phyloP scores from a whole-genome alignment of 2,888 invertebrate genomes.

The Mamestra brassicae region DNA sequence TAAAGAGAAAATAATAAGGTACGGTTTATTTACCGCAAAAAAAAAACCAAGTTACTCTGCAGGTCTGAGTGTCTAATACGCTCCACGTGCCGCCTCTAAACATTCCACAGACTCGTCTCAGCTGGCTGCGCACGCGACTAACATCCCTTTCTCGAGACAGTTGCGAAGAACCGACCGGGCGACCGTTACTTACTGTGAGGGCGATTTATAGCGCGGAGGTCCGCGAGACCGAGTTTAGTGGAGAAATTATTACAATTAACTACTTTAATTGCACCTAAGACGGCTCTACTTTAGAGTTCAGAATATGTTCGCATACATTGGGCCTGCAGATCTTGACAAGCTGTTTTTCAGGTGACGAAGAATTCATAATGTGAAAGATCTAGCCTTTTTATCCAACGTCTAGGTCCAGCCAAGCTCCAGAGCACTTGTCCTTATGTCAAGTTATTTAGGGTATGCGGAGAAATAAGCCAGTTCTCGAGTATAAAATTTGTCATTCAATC shows the following conservation, averaged over 20 bases:
- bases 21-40: too few relatives aligned
- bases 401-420: too few relatives aligned
- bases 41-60: too few relatives aligned
- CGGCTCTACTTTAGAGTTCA: neutral
- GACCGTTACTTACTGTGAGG: constrained; percentile 72
- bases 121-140: constrained; percentile 79
- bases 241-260: constrained; percentile 30
- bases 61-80: too few relatives aligned
- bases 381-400: too few relatives aligned
- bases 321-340: neutral
- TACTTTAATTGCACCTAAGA: constrained; percentile 23
- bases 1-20: too few relatives aligned
- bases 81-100: constrained; percentile 22
- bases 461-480: too few relatives aligned
- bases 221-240: neutral
- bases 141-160: constrained; percentile 80
- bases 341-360: neutral
- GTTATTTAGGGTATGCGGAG: too few relatives aligned
- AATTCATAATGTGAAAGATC: too few relatives aligned
- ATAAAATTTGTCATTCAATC: too few relatives aligned
- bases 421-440: too few relatives aligned
- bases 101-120: constrained; percentile 52
- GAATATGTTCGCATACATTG: neutral
- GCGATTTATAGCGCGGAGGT: constrained; percentile 51
- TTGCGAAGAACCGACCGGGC: constrained; percentile 73